A percentile compares a stretch with the other conserved stretches of the same genome.
phyloP scores from a whole-genome alignment of 2,888 invertebrate species.

The Aromia moschata region DNA sequence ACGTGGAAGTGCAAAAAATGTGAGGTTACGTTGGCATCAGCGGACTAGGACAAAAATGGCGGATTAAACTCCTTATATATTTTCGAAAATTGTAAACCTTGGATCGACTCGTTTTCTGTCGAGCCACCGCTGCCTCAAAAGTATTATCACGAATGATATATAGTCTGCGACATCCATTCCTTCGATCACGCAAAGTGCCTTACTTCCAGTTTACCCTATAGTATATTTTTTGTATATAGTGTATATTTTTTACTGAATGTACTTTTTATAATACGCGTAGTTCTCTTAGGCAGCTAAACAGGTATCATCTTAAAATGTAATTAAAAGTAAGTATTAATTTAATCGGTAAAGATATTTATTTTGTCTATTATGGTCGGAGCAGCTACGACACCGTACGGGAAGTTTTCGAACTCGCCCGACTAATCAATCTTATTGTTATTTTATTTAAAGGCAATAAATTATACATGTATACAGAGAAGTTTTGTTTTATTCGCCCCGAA shows the following conservation, averaged over 20 bases:
- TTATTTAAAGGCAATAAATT: constrained; percentile 21
- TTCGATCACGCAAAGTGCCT: constrained; percentile 28
- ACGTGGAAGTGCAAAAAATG: too few relatives aligned
- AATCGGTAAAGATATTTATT: constrained; percentile 24
- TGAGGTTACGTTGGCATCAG: too few relatives aligned
- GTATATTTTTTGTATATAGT: constrained; percentile 33
- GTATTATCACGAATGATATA: constrained; percentile 20
- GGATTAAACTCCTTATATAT: too few relatives aligned
- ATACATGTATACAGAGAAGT: background rate
- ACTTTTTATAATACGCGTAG: constrained; percentile 27
- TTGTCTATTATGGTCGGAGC: constrained; percentile 13
- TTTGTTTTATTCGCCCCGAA: too few relatives aligned
- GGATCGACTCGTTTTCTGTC: background rate
- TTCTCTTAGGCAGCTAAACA: constrained; percentile 18
- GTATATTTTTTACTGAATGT: constrained; percentile 34
- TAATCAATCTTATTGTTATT: constrained; percentile 20
- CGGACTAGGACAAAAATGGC: too few relatives aligned
- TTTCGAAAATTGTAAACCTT: too few relatives aligned
- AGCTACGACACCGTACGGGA: background rate
- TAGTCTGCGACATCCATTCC: constrained; percentile 32
- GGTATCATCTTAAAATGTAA: constrained; percentile 25
- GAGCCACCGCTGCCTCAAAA: background rate
- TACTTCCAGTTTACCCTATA: constrained; percentile 17
- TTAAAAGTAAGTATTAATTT: constrained; percentile 6
- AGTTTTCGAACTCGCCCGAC: constrained; percentile 15